A percentile compares a stretch with the other conserved stretches of the same genome.
These are phyloP conservation scores for Xiphophorus couchianus DNA, from an alignment of 2,113 vertebrate genomes.

Conservation along the genomic window DNA sequence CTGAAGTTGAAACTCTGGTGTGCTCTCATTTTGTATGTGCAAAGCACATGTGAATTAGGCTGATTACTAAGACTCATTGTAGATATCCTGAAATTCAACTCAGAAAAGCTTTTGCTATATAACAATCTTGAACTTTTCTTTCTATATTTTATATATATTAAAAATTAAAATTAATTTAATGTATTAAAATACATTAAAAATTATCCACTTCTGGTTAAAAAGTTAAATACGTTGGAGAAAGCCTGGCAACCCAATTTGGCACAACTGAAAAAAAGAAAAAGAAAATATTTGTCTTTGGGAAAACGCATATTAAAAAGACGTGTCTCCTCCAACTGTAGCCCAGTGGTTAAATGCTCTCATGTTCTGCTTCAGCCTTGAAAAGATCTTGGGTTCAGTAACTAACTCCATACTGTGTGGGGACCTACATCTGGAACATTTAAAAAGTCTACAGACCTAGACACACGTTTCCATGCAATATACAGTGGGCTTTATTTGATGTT, in stretches of 20 bases:
- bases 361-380: no score
- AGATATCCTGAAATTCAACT: neutral
- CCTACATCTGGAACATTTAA: neutral
- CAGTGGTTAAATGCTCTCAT: no score
- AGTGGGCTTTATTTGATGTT: neutral
- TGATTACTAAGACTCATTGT: neutral
- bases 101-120: neutral
- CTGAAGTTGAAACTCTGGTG: neutral
- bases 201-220: neutral
- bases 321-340: no score
- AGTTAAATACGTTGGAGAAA: neutral
- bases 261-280: neutral
- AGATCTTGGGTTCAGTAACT: no score
- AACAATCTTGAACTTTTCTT: neutral
- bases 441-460: neutral
- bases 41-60: neutral
- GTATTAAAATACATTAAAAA: neutral
- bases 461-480: neutral
- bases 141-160: neutral
- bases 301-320: no score
- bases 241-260: neutral
- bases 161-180: no score
- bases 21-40: no score
- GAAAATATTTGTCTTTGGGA: no score
- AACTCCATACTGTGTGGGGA: no score